Evolutionary conservation across 2,113 vertebrate species (phyloP), one percentile per base, ranked within the genome.

Genomic region (Aptenodytes forsteri): DNA sequence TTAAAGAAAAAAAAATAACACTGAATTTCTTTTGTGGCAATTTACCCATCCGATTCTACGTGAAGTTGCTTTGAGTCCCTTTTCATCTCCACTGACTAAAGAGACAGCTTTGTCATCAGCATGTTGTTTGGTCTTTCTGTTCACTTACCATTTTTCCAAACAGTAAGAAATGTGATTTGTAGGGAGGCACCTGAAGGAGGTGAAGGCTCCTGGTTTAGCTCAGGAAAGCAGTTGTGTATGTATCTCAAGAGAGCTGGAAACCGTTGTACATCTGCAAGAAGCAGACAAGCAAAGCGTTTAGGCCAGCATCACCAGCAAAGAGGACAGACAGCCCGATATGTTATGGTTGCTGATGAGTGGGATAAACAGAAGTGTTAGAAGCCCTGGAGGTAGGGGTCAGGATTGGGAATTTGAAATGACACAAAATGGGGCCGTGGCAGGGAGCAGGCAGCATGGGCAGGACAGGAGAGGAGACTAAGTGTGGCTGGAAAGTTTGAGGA

Each of bases 121-220:
- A 11, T 8, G 13, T 16, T 70, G 13, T 66, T 88, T 55, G 34
- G 59, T 59, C 59, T 77, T 91, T 85, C 73, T 20, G 4, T 66
- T 93, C 87, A 19, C 42, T 70, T 69, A 69, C 11, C 7, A 1
- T 42, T 78, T 73, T 73, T 93, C 27, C 50, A 58, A 90, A 87
- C 29, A 92, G 50, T 55, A 64, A 85, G 54, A 83, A 88, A 54
- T 62, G 34, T 19, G 22, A 61, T 79, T 90, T 78, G n/a, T 13
- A 58, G 10, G 16, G 67, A 34, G 6, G 1, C 7, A 14, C 40
- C 30, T 83, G 44, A 65, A 62, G 40, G 61, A 91, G 38, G 34
- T 20, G n/a, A 82, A 87, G 72, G 38, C 50, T 94, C 12, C 94
- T 93, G 82, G 66, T 32, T 94, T 82, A 87, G 89, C 71, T 95